Base-by-base conservation (phyloP, 2,888 invertebrate genomes). In the Leucophora obtusa region DNA sequence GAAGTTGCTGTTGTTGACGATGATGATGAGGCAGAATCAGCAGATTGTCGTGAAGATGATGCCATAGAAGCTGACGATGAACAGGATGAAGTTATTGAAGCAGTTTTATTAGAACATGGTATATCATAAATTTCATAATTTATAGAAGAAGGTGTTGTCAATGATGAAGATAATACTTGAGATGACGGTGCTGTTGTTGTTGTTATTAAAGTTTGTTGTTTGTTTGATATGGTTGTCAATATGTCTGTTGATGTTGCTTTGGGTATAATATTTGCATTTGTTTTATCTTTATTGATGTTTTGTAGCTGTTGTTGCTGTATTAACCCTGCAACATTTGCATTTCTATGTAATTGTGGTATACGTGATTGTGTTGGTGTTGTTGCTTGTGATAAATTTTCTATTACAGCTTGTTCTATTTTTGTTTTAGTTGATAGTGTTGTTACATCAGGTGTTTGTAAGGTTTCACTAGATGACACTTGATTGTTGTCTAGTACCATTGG, bases 271-370 rank as follows among this genome's bases (percentile, higher is more conserved):
- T 79, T 79, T 80, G 78, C 78, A 68, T 77, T 74, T 80, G 78
- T 65, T 66, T 66, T 58, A 74, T 70, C 81, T 59, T 56, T 74
- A 70, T 73, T 71, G 70, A 51, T 81, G 43, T 43, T 60, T 50
- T 51, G 53, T 35, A 38, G 63, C 24, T 50, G 79, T 35, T 82
- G 80, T 54, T 81, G 84, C 56, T 83, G 75, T 76, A 73, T 28
- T 28, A 56, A 15, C 75, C 68, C 28, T 65, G 73, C 35, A 43
- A 10, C 43, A 73, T 82, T 82, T 56, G 69, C 72, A 80, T 84
- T 85, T 11, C 85, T 84, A 68, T 86, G 85, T 81, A 86, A 76
- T 73, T 89, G 88, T 60, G 87, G 87, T 85, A 87, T 87, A 82
- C 86, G 87, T 81, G 86, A 84, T 54, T 71, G 74, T 70, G 79